Percentiles rank a stretch among this genome's conserved stretches.
phyloP scores from a whole-genome alignment of 2,797 vertebrate species.

The Emys orbicularis region DNA sequence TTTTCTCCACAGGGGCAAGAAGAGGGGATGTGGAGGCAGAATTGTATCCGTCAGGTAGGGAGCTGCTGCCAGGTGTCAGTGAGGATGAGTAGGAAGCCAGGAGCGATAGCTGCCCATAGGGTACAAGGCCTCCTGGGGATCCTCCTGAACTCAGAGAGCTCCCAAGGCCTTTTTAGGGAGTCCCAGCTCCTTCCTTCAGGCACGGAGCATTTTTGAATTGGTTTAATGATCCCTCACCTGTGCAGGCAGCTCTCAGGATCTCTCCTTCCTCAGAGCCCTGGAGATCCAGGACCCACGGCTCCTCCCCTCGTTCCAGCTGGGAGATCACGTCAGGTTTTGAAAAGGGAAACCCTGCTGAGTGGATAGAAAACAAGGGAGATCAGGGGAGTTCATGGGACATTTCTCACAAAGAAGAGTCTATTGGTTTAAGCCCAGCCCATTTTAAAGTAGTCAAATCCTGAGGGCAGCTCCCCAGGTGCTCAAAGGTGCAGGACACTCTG shows the following conservation, averaged over 20 bases:
- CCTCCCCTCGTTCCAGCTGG: neutral
- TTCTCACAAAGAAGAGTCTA: neutral
- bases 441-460: too few species aligned
- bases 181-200: neutral
- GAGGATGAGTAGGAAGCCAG: too few species aligned
- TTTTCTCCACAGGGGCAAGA: too few species aligned
- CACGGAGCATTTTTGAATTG: neutral
- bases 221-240: neutral
- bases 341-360: neutral
- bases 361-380: neutral
- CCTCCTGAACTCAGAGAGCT: neutral
- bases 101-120: too few species aligned
- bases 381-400: neutral
- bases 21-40: too few species aligned
- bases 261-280: neutral
- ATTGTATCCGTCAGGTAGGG: too few species aligned
- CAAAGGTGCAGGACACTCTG: too few species aligned
- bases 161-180: neutral
- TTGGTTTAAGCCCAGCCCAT: too few species aligned
- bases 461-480: too few species aligned
- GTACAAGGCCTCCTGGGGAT: too few species aligned
- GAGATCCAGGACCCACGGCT: too few species aligned
- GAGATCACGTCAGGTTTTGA: neutral
- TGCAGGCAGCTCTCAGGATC: rapidly evolving
- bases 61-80: too few species aligned